Conservation (phyloP, 2,888 invertebrate genomes). For the Allolobophora icterica region DNA sequence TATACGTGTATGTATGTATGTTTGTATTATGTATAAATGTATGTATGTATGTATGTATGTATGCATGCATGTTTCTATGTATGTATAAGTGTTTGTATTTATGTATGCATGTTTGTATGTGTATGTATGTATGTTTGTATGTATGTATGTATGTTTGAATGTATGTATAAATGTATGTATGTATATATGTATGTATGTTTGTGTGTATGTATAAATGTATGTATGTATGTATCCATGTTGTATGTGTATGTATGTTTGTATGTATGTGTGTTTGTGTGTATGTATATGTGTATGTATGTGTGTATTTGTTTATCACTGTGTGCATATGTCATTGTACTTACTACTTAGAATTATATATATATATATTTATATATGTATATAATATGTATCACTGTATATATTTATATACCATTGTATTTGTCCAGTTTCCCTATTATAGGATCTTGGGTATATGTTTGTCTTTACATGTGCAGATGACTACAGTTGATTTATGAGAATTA, state of each 20-base stretch:
- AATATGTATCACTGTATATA: too few relatives aligned
- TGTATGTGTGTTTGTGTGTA: neutral
- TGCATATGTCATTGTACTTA: too few relatives aligned
- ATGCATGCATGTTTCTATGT: neutral
- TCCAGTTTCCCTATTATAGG: too few relatives aligned
- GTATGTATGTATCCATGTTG: neutral
- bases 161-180: neutral
- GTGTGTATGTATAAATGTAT: neutral
- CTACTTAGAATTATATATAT: too few relatives aligned
- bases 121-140: neutral
- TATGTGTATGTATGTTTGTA: neutral
- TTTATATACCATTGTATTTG: too few relatives aligned
- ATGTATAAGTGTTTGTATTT: neutral
- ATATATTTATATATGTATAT: too few relatives aligned
- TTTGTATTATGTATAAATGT: neutral
- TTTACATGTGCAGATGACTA: neutral
- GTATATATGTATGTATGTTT: neutral
- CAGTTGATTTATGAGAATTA: neutral
- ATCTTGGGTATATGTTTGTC: neutral
- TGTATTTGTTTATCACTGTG: neutral
- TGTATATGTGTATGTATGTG: neutral
- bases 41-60: neutral
- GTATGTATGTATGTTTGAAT: neutral
- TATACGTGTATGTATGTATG: neutral
- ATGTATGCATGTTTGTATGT: neutral